phyloP scores from a whole-genome alignment of 2,113 vertebrate species.

The Orcinus orca region DNA sequence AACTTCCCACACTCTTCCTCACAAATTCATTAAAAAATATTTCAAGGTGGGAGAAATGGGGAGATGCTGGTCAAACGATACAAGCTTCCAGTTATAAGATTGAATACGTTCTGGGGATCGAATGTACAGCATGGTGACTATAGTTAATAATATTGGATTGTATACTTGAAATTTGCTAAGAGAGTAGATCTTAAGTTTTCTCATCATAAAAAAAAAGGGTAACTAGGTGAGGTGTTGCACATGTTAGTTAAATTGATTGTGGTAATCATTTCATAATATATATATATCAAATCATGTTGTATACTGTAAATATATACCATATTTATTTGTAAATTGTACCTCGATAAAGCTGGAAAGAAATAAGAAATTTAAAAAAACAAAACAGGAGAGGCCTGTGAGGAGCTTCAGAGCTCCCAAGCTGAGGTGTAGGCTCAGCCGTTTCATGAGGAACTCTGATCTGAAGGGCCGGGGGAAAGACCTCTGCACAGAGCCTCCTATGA shows the following conservation, averaged over 20 bases:
- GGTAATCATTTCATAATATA: background rate
- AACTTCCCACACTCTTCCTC: background rate
- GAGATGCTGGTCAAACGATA: background rate
- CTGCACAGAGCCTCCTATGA: too few relatives aligned
- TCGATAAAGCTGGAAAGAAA: background rate
- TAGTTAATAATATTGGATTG: background rate
- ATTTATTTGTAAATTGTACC: background rate
- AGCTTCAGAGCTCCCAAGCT: too few relatives aligned
- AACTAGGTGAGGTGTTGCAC: background rate
- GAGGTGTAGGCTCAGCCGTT: too few relatives aligned
- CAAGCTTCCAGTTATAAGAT: background rate
- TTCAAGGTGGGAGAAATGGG: background rate
- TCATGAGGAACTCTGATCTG: too few relatives aligned
- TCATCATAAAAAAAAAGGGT: background rate
- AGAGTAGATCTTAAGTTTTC: background rate
- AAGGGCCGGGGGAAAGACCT: too few relatives aligned
- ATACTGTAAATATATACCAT: background rate
- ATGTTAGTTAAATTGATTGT: too few relatives aligned
- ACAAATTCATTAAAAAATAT: background rate
- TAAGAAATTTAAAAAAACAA: background rate
- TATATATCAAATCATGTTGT: background rate
- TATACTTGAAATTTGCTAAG: background rate
- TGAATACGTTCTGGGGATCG: background rate
- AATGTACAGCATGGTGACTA: accelerated
- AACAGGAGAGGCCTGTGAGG: too few relatives aligned